These are phyloP conservation scores for Podarcis raffonei DNA, from an alignment of 2,113 vertebrate species.

Conservation along the genomic window DNA sequence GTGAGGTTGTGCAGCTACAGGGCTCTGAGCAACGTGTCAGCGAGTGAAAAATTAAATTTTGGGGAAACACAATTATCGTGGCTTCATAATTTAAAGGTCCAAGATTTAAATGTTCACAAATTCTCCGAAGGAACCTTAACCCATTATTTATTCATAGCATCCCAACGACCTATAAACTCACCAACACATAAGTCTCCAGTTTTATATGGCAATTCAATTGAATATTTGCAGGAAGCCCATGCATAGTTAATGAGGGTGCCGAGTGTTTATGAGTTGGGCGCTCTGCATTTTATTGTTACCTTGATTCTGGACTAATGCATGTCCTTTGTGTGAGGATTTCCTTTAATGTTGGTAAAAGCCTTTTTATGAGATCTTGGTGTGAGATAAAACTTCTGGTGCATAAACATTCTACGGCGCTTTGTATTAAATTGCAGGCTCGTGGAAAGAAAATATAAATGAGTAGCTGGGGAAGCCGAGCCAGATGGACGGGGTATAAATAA, in stretches of 20 bases:
- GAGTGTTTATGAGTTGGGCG: neutral
- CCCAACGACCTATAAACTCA: neutral
- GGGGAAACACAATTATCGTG: neutral
- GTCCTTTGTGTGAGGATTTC: neutral
- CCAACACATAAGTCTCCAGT: neutral
- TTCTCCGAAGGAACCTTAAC: neutral
- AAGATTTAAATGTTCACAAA: neutral
- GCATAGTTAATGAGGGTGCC: neutral
- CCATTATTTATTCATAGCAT: conserved; percentile 8
- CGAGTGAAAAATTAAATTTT: neutral
- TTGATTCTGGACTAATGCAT: neutral
- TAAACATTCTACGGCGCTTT: neutral
- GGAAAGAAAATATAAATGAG: neutral
- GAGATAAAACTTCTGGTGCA: neutral
- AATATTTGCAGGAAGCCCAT: conserved; percentile 22
- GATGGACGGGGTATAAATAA: too few relatives aligned
- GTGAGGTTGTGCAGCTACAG: neutral
- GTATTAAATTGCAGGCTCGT: neutral
- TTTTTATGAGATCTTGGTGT: conserved; percentile 3
- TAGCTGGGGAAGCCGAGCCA: too few relatives aligned
- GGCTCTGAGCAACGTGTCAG: neutral
- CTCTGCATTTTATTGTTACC: neutral
- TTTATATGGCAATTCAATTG: conserved; percentile 1
- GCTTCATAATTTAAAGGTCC: neutral
- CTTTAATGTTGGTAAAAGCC: neutral